Conservation (phyloP, 2,888 invertebrate species). For the Amorpha juglandis region DNA sequence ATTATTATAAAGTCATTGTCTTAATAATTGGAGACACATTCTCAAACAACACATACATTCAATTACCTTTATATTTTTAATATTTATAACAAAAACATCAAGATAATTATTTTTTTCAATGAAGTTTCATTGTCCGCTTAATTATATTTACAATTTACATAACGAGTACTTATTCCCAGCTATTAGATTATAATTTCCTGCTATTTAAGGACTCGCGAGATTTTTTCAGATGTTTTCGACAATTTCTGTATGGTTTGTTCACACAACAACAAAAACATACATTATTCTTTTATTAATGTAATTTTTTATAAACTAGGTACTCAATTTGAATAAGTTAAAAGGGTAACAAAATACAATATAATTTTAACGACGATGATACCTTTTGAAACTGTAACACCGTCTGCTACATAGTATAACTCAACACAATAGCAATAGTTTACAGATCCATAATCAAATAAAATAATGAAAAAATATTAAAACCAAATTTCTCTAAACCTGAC, state of each 20-base stretch:
- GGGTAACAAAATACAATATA: too few species aligned
- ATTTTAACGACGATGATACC: too few species aligned
- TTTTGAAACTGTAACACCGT: too few species aligned
- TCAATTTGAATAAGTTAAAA: neutral
- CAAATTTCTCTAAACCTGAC: neutral
- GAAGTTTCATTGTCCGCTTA: neutral
- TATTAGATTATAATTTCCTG: neutral
- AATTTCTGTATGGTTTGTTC: neutral
- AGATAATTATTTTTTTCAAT: neutral
- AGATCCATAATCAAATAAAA: neutral
- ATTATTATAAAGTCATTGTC: neutral
- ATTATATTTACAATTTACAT: neutral
- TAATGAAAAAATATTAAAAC: neutral
- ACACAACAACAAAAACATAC: neutral
- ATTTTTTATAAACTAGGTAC: neutral
- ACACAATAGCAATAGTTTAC: too few species aligned
- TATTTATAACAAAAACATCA: neutral
- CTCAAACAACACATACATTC: neutral
- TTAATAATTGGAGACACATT: neutral
- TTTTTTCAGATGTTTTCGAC: neutral
- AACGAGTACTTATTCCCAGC: slow-evolving; percentile 3
- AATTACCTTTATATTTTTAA: neutral
- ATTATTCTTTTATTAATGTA: neutral
- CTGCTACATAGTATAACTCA: too few species aligned
- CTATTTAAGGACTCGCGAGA: slow-evolving; percentile 5